Evolutionary conservation across 2,888 invertebrate genomes (phyloP).

Genomic region (Dolomedes plantarius): DNA sequence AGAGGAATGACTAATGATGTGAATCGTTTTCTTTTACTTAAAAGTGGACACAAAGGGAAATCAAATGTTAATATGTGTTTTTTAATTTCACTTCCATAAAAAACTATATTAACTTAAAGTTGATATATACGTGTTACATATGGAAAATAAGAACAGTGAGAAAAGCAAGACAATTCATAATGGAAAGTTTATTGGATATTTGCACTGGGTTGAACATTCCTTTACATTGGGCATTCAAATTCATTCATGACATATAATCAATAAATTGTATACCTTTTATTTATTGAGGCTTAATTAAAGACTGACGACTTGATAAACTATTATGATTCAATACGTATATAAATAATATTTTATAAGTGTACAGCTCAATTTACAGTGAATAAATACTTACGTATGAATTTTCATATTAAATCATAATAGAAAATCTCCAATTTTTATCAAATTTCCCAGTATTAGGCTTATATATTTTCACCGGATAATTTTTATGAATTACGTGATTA

Average conservation of each 20-base stretch:
- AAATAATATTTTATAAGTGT: constrained; percentile 13
- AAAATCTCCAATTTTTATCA: background rate
- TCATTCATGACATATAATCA: constrained; percentile 42
- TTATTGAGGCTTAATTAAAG: background rate
- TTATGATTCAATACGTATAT: constrained; percentile 16
- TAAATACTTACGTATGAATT: background rate
- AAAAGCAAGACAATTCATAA: constrained; percentile 25
- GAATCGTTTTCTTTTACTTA: too few relatives aligned
- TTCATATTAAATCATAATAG: constrained; percentile 10
- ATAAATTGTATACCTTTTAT: background rate
- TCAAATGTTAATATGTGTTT: too few relatives aligned
- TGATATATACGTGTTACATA: too few relatives aligned
- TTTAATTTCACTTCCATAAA: too few relatives aligned
- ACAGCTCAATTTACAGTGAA: constrained; percentile 1
- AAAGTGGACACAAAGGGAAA: too few relatives aligned
- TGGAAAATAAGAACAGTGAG: too few relatives aligned
- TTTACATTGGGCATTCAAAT: constrained; percentile 65
- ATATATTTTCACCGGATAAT: too few relatives aligned
- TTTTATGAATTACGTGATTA: too few relatives aligned
- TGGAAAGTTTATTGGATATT: constrained; percentile 71
- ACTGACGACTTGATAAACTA: background rate
- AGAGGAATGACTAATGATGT: too few relatives aligned
- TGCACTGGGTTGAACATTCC: constrained; percentile 69
- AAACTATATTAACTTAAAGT: too few relatives aligned
- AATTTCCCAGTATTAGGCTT: too few relatives aligned